phyloP scores from a whole-genome alignment of 2,888 invertebrate genomes.

The Encarsia formosa region DNA sequence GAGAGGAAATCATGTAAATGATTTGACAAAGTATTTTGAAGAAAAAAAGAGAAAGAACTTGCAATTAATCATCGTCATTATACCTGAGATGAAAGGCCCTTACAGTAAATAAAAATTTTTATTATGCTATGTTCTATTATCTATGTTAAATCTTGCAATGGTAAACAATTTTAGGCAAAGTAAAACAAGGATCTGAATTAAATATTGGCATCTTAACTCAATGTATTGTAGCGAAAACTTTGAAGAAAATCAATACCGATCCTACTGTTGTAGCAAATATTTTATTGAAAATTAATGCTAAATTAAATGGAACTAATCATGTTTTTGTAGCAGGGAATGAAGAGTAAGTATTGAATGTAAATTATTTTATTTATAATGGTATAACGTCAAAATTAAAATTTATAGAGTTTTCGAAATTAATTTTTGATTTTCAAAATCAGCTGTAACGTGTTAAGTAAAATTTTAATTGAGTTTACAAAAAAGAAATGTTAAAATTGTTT shows the following conservation, averaged over 20 bases:
- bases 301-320: slow-evolving; percentile 80
- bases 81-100: slow-evolving; percentile 53
- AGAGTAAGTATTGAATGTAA: not conserved
- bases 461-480: too few relatives aligned
- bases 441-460: too few relatives aligned
- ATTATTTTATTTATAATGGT: not conserved
- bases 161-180: slow-evolving; percentile 46
- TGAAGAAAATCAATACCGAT: slow-evolving; percentile 50
- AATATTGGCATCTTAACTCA: slow-evolving; percentile 69
- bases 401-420: too few relatives aligned
- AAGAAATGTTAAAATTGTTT: not conserved
- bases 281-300: slow-evolving; percentile 74
- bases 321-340: slow-evolving; percentile 36
- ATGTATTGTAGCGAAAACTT: slow-evolving; percentile 61
- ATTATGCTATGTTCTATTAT: not conserved
- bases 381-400: not conserved
- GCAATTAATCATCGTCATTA: slow-evolving; percentile 61
- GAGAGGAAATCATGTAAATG: not conserved
- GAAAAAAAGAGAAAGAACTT: slow-evolving; percentile 33
- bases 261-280: slow-evolving; percentile 66
- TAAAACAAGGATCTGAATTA: slow-evolving; percentile 69
- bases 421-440: too few relatives aligned
- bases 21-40: not conserved
- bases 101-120: slow-evolving; percentile 51
- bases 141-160: not conserved